Evolutionary conservation across 2,888 invertebrate species (phyloP), one percentile per base, ranked within the genome.

Genomic region (Euproctis similis): DNA sequence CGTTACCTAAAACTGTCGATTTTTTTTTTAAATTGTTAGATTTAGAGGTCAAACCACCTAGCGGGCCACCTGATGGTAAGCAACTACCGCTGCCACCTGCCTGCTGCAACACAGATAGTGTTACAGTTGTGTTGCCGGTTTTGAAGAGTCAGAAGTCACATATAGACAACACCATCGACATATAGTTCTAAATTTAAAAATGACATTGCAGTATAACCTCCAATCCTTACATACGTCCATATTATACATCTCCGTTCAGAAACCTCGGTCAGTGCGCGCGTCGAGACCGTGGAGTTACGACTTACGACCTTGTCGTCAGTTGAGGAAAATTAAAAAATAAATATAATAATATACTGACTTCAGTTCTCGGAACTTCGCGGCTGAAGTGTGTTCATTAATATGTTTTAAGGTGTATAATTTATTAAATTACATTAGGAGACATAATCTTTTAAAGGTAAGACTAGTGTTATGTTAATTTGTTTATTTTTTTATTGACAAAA

Each of bases 251-350:
- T 34, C 25, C 16, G 4, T n/a, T 10, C 18, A 9, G 3, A 8
- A 9, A 10, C 3, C 19, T 30, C 26, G 26, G 16, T 23, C 45
- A 46, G 45, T 46, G 22, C 37, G 37, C 49, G n/a, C n/a, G 28
- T 7, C 29, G 36, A 19, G 40, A 30, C 16, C 34, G 13, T 22
- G 12, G 6, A 4, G 10, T n/a, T n/a, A n/a, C n/a, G n/a, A n/a
- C n/a, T n/a, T n/a, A n/a, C 44, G 45, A 40, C 45, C 45, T 48
- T 46, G 49, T 12, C 11, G n/a, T 2, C 12, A 8, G 1, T 48
- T 32, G 12, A 44, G 46, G 35, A 46, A 43, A 50, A 21, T 26
- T 8, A 28, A 16, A 34, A 31, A 10, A 10, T 21, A 21, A 26
- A 31, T 31, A 42, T 32, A 46, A n/a, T n/a, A n/a, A n/a, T n/a